These are phyloP conservation scores for Montifringilla adamsi DNA, from an alignment of 2,113 vertebrate species.

Conservation along the genomic window DNA sequence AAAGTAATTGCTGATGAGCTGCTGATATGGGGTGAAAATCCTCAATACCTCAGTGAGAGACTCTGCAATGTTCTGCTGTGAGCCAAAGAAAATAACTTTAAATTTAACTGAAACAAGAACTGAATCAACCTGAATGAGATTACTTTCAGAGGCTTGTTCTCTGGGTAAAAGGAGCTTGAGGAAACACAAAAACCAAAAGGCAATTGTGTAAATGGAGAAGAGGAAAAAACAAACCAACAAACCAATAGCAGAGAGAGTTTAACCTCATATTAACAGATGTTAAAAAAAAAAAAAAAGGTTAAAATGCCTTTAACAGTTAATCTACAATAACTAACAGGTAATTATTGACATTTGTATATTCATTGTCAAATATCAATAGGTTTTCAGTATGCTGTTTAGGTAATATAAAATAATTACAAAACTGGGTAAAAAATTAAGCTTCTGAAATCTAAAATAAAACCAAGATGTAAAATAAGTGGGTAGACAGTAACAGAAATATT, in stretches of 20 bases:
- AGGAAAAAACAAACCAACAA: background rate
- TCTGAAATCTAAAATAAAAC: background rate
- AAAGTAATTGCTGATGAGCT: constrained; percentile 65
- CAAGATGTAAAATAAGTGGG: background rate
- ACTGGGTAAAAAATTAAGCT: background rate
- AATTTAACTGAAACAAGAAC: constrained; percentile 51
- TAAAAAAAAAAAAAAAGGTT: background rate
- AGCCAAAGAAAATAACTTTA: constrained; percentile 62
- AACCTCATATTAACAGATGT: background rate
- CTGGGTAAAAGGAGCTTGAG: constrained; percentile 2
- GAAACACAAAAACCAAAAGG: background rate
- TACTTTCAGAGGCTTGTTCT: constrained; percentile 29
- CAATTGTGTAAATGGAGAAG: background rate
- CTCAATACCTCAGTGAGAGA: constrained; percentile 32
- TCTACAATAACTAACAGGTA: background rate
- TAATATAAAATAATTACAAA: background rate
- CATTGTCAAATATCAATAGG: background rate
- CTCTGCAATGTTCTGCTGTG: constrained; percentile 36
- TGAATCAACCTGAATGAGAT: constrained; percentile 53
- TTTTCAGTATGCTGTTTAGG: background rate
- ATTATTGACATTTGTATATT: background rate
- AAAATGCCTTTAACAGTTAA: background rate
- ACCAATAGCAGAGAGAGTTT: background rate
- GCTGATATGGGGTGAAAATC: constrained; percentile 55
- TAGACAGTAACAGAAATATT: background rate